Evolutionary conservation across 2,113 vertebrate genomes (phyloP).

Genomic region (Nibea coibor): DNA sequence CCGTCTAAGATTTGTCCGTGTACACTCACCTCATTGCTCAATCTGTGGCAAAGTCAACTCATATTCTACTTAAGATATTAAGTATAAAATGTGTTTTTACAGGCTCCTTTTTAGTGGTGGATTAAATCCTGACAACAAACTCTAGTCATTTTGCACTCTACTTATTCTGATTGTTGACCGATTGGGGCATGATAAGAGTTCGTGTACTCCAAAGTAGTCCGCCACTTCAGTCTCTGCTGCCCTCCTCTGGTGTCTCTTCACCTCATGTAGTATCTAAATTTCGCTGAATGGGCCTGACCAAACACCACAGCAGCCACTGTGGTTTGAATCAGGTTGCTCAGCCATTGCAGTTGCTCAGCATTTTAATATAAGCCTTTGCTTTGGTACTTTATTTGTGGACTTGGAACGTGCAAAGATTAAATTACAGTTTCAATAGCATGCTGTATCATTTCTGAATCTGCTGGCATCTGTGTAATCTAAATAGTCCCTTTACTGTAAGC

Average conservation of each 20-base stretch:
- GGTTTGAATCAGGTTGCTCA: neutral
- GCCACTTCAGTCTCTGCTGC: conserved; percentile 37
- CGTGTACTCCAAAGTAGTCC: neutral
- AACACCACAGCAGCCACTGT: neutral
- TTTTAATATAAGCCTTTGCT: neutral
- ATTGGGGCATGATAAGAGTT: neutral
- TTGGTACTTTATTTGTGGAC: neutral
- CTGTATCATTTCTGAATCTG: neutral
- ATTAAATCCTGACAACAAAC: neutral
- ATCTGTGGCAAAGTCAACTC: neutral
- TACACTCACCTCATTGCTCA: neutral
- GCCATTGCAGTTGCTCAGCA: neutral
- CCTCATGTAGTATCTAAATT: neutral
- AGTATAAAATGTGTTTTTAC: neutral
- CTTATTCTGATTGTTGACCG: neutral
- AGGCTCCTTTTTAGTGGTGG: neutral
- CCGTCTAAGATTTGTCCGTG: neutral
- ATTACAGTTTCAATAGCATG: neutral
- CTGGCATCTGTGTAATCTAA: neutral
- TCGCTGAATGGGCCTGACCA: neutral
- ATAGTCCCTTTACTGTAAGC: neutral
- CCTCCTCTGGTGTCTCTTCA: conserved; percentile 29
- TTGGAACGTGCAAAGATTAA: neutral
- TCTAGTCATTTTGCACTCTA: neutral
- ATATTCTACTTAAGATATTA: neutral